These are phyloP conservation scores for Metopia argyrocephala DNA, from an alignment of 2,888 invertebrate genomes.

Conservation along the genomic window DNA sequence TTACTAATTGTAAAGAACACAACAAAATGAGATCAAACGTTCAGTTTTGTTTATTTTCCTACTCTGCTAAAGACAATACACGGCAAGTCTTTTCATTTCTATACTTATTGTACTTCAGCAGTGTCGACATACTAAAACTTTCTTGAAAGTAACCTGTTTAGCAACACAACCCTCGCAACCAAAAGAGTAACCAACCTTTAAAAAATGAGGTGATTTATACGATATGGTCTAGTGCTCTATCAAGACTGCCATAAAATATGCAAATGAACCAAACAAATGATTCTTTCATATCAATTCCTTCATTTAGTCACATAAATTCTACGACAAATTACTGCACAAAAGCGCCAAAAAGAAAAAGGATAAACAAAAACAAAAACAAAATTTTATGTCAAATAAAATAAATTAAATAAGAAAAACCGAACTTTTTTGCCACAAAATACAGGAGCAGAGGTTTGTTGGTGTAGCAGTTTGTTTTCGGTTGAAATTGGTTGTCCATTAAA, in stretches of 20 bases:
- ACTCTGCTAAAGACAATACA: no score
- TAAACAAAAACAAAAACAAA: neutral
- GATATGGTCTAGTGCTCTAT: conserved; percentile 67
- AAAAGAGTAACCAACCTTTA: neutral
- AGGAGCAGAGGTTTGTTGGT: neutral
- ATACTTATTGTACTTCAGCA: no score
- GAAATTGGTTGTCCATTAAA: conserved; percentile 27
- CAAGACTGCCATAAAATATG: conserved; percentile 75
- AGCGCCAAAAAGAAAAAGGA: neutral
- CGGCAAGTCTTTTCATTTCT: no score
- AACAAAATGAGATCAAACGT: no score
- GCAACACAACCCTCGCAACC: neutral
- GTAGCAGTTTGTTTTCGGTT: no score
- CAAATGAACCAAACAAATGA: conserved; percentile 71
- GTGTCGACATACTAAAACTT: no score
- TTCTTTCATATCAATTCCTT: conserved; percentile 14
- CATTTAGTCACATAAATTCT: conserved; percentile 2
- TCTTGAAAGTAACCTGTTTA: neutral
- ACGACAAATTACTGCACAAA: conserved; percentile 2
- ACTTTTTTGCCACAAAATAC: conserved; percentile 1
- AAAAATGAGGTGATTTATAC: conserved; percentile 73
- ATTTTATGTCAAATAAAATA: neutral
- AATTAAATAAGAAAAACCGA: conserved; percentile 29
- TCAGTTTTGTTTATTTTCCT: no score
- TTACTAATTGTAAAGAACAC: no score